These are phyloP conservation scores for Dusona sp. DNA, from an alignment of 2,888 invertebrate species.

Conservation along the genomic window DNA sequence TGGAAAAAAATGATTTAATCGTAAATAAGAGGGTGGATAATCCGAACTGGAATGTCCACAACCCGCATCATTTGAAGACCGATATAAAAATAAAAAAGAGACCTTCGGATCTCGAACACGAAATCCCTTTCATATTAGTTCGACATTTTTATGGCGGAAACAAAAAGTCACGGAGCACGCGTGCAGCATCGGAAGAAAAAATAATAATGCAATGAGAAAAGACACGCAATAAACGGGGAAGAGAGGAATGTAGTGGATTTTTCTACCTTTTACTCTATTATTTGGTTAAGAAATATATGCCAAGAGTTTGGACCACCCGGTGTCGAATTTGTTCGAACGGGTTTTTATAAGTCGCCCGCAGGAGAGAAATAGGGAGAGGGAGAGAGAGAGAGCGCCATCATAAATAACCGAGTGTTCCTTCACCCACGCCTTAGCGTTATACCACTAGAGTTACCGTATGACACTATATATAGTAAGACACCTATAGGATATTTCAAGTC, in stretches of 20 bases:
- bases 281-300: slow-evolving; percentile 54
- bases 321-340: slow-evolving; percentile 73
- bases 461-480: slow-evolving; percentile 6
- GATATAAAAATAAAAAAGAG: slow-evolving; percentile 3
- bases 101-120: slow-evolving; percentile 23
- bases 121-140: slow-evolving; percentile 13
- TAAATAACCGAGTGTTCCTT: slow-evolving; percentile 74
- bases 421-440: slow-evolving; percentile 68
- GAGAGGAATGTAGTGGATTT: slow-evolving; percentile 15
- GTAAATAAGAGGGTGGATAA: slow-evolving; percentile 23
- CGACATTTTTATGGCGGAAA: slow-evolving; percentile 30
- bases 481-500: neutral
- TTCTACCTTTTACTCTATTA: slow-evolving; percentile 54
- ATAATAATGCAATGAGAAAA: slow-evolving; percentile 44
- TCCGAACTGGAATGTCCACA: slow-evolving; percentile 33
- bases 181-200: slow-evolving; percentile 25
- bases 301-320: slow-evolving; percentile 69
- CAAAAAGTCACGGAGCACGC: slow-evolving; percentile 17
- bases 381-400: slow-evolving; percentile 55
- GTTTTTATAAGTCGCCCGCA: slow-evolving; percentile 67
- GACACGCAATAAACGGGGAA: neutral
- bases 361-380: slow-evolving; percentile 3
- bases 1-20: neutral
- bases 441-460: slow-evolving; percentile 43
- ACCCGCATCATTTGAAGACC: neutral